A percentile compares a stretch with the other conserved stretches of the same genome.
phyloP scores from a whole-genome alignment of 2,888 invertebrate species.

The Lydus trimaculatus region DNA sequence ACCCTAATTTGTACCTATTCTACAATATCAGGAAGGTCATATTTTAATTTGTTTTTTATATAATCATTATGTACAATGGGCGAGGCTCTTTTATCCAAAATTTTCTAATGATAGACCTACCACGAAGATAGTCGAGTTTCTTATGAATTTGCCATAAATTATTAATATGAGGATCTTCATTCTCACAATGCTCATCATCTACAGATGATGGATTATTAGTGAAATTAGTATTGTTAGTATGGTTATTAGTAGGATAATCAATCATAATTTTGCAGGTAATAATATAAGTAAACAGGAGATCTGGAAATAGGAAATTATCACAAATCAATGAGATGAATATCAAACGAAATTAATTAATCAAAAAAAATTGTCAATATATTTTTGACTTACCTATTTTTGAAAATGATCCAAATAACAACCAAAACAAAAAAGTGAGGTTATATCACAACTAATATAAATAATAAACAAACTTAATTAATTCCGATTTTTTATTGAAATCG shows the following conservation, averaged over 20 bases:
- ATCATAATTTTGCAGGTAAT: too few relatives aligned
- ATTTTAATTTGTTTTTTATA: background rate
- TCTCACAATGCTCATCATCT: conserved; percentile 15
- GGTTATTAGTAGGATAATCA: too few relatives aligned
- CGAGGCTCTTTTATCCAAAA: background rate
- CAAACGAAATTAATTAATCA: background rate
- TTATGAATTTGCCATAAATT: conserved; percentile 54
- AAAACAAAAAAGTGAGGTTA: background rate
- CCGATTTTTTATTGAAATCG: too few relatives aligned
- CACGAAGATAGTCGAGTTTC: conserved; percentile 48
- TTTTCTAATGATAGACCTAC: conserved; percentile 37
- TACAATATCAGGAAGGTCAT: background rate
- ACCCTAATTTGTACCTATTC: background rate
- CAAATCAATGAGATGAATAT: too few relatives aligned
- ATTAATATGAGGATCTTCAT: conserved; percentile 46
- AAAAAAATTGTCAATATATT: background rate
- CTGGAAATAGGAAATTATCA: too few relatives aligned
- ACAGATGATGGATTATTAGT: background rate
- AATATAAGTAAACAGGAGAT: too few relatives aligned
- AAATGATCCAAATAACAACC: conserved; percentile 1
- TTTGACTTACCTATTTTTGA: conserved; percentile 2
- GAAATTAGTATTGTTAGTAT: background rate
- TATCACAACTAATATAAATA: background rate
- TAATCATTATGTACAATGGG: too few relatives aligned
- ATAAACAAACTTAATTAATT: too few relatives aligned